Evolutionary conservation across 2,888 invertebrate species (phyloP).

Genomic region (Chesias legatella): DNA sequence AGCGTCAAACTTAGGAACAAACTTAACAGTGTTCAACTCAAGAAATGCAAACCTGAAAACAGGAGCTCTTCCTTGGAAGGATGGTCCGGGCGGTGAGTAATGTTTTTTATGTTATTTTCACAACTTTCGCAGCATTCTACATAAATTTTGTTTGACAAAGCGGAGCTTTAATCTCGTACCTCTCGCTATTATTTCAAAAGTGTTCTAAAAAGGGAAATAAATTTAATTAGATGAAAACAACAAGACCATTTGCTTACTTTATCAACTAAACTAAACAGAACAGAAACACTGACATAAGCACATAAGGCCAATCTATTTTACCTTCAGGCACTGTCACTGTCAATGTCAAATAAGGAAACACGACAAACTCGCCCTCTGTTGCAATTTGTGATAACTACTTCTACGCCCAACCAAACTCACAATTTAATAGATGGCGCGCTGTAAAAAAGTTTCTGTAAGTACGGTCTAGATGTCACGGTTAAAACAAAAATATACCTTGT

Average conservation of each 20-base stretch:
- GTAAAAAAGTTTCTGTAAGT: background rate
- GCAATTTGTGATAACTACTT: no score
- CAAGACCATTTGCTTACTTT: no score
- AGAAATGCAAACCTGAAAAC: constrained; percentile 68
- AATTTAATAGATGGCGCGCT: constrained; percentile 12
- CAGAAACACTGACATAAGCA: no score
- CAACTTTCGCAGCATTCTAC: background rate
- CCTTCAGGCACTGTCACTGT: no score
- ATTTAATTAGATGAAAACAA: no score
- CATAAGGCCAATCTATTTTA: no score
- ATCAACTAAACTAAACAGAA: no score
- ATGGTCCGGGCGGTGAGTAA: constrained; percentile 65
- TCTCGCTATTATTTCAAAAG: no score
- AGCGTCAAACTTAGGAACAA: constrained; percentile 69
- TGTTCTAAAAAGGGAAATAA: no score
- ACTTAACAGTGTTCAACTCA: constrained; percentile 61
- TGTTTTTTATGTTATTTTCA: constrained; percentile 6
- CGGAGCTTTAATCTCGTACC: no score
- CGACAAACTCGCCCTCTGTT: no score
- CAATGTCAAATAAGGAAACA: background rate
- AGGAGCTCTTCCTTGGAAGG: constrained; percentile 70
- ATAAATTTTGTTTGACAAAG: background rate
- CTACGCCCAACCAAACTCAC: background rate
- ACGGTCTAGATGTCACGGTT: constrained; percentile 2
- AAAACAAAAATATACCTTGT: background rate